A percentile compares a stretch with the other conserved stretches of the same genome.
phyloP scores from a whole-genome alignment of 1,140 invertebrate genomes.

The Macrostomum lignano region DNA sequence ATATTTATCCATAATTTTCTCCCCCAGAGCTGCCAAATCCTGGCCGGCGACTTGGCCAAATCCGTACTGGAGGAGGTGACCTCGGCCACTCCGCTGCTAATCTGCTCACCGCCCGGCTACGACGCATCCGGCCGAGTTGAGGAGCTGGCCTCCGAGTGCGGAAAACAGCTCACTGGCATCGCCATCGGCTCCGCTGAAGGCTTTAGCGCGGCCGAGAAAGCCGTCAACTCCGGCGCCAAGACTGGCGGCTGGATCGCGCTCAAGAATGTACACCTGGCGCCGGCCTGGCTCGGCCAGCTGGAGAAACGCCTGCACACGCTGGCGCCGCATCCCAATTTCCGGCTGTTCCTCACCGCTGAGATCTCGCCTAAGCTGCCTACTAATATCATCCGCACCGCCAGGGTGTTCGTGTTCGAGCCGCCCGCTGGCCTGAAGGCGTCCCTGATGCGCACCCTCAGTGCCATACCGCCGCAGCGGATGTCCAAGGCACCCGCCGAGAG shows the following conservation, averaged over 20 bases:
- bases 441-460: slow-evolving; percentile 69
- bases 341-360: slow-evolving; percentile 44
- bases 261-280: slow-evolving; percentile 95
- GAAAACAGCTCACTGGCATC: slow-evolving; percentile 73
- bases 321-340: slow-evolving; percentile 63
- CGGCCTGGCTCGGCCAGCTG: slow-evolving; percentile 84
- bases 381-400: slow-evolving; percentile 64
- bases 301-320: slow-evolving; percentile 92
- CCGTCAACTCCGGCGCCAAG: slow-evolving; percentile 82
- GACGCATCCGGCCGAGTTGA: slow-evolving; percentile 87
- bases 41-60: too few relatives aligned
- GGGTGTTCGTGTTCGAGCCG: slow-evolving; percentile 91
- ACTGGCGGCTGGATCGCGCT: slow-evolving; percentile 85
- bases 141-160: slow-evolving; percentile 70
- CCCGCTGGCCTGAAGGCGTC: slow-evolving; percentile 91
- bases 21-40: too few relatives aligned
- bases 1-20: too few relatives aligned
- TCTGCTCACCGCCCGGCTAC: slow-evolving; percentile 88
- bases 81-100: slow-evolving; percentile 58
- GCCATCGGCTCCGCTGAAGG: slow-evolving; percentile 73
- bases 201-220: slow-evolving; percentile 84
- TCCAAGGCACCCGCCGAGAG: slow-evolving; percentile 53
- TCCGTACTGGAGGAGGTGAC: too few relatives aligned
- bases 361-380: slow-evolving; percentile 57
- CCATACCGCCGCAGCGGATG: slow-evolving; percentile 39